phyloP scores from a whole-genome alignment of 2,888 invertebrate species.

The Drosophila dives region DNA sequence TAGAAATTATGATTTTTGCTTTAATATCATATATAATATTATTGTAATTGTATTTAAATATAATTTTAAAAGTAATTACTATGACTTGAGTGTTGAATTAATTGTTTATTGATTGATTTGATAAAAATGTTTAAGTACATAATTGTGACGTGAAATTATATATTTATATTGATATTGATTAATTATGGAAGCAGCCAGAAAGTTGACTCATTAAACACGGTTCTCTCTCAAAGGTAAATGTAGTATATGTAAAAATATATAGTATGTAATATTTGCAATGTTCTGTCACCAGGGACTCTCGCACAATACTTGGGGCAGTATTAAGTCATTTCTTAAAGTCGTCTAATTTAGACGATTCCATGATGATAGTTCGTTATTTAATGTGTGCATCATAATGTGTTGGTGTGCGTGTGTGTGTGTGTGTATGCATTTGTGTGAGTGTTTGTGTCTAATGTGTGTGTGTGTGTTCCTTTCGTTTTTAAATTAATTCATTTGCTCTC shows the following conservation, averaged over 20 bases:
- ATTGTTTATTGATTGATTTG: conserved; percentile 41
- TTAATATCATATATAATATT: conserved; percentile 36
- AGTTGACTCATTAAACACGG: conserved; percentile 30
- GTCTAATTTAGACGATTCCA: conserved; percentile 77
- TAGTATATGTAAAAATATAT: conserved; percentile 21
- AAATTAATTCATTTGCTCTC: conserved; percentile 45
- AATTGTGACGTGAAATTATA: conserved; percentile 42
- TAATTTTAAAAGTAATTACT: conserved; percentile 75
- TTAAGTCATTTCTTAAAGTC: conserved; percentile 52
- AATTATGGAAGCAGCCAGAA: conserved; percentile 45
- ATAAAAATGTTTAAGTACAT: conserved; percentile 28
- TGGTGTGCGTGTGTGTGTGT: conserved; percentile 14
- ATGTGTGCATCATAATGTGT: conserved; percentile 39
- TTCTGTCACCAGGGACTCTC: conserved; percentile 45
- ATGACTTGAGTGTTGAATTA: conserved; percentile 70
- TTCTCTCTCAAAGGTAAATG: conserved; percentile 31
- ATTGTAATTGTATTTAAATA: conserved; percentile 49
- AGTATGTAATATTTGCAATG: conserved; percentile 45
- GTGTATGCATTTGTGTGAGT: neutral
- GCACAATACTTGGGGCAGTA: conserved; percentile 57
- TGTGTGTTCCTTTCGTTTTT: conserved; percentile 35
- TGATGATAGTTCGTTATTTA: conserved; percentile 53
- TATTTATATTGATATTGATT: conserved; percentile 27
- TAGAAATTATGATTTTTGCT: conserved; percentile 55
- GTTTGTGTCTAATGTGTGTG: conserved; percentile 12